phyloP scores from a whole-genome alignment of 2,888 invertebrate genomes.

The Chorisops tibialis region DNA sequence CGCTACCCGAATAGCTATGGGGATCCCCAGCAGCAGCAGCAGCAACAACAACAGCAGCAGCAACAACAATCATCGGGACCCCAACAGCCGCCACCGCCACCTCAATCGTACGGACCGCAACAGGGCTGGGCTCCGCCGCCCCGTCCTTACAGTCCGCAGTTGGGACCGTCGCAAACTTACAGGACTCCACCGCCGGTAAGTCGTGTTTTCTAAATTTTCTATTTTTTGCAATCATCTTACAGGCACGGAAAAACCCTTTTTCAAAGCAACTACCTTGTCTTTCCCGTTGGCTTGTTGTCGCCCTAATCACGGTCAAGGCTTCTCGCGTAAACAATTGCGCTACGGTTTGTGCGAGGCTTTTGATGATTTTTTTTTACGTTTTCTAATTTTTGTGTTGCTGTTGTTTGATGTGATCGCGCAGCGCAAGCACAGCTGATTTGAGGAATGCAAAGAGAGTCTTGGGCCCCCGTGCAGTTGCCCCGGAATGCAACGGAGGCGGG shows the following conservation, averaged over 20 bases:
- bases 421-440: too few relatives aligned
- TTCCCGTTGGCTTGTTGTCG: neutral
- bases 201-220: slow-evolving; percentile 20
- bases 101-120: slow-evolving; percentile 50
- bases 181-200: slow-evolving; percentile 53
- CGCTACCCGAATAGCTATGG: slow-evolving; percentile 50
- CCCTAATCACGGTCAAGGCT: slow-evolving; percentile 25
- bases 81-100: slow-evolving; percentile 49
- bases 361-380: too few relatives aligned
- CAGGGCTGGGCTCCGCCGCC: slow-evolving; percentile 53
- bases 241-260: too few relatives aligned
- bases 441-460: too few relatives aligned
- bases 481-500: too few relatives aligned
- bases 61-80: slow-evolving; percentile 49
- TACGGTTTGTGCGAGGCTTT: too few relatives aligned
- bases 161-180: slow-evolving; percentile 51
- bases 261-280: too few relatives aligned
- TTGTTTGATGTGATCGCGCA: too few relatives aligned
- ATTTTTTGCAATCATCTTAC: too few relatives aligned
- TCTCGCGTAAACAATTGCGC: slow-evolving; percentile 20
- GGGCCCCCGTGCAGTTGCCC: too few relatives aligned
- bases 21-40: slow-evolving; percentile 47
- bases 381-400: too few relatives aligned
- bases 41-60: slow-evolving; percentile 50
- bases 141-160: slow-evolving; percentile 51